Conservation (phyloP, 2,797 vertebrate species). For the Vespertilio murinus region DNA sequence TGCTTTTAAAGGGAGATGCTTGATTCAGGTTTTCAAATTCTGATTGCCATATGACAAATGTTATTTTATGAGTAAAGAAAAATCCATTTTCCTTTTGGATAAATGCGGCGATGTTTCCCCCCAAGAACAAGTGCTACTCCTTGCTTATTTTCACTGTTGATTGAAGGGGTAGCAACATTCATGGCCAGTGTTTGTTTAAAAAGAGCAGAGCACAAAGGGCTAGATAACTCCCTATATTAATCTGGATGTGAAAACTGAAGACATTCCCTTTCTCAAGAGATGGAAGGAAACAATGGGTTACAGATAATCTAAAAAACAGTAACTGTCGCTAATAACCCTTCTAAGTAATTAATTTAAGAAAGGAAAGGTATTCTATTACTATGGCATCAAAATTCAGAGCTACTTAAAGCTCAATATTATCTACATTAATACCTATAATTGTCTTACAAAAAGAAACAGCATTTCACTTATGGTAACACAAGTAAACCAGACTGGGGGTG, state of each 20-base stretch:
- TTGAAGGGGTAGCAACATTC: neutral
- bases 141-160: neutral
- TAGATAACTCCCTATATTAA: neutral
- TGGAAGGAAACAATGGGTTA: neutral
- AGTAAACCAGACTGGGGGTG: neutral
- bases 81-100: slow-evolving; percentile 1
- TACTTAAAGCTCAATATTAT: neutral
- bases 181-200: neutral
- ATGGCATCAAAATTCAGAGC: neutral
- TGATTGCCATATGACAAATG: neutral
- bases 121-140: neutral
- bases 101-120: neutral
- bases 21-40: slow-evolving; percentile 15
- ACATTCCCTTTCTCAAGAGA: neutral
- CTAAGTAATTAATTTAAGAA: slow-evolving; percentile 9
- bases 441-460: neutral
- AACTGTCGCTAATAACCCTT: neutral
- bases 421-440: neutral
- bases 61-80: slow-evolving; percentile 36
- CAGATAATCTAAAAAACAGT: neutral
- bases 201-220: neutral
- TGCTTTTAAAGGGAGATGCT: neutral
- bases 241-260: slow-evolving; percentile 2
- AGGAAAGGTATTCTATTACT: neutral
- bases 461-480: neutral